Evolutionary conservation across 2,888 invertebrate genomes (phyloP).

Genomic region (Caenorhabditis sp.): DNA sequence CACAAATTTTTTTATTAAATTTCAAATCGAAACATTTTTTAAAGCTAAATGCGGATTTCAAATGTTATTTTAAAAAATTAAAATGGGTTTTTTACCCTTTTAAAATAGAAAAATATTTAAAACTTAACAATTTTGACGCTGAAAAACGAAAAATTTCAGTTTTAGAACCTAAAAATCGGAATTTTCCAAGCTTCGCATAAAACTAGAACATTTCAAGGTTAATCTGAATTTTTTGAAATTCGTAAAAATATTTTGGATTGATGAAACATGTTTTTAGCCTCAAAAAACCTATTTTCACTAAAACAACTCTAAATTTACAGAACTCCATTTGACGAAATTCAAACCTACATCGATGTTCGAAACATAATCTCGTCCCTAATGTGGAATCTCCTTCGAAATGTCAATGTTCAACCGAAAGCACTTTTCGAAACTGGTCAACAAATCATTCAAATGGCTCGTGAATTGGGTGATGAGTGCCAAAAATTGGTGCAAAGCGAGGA

Average conservation of each 20-base stretch:
- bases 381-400: constrained; percentile 46
- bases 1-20: too few species aligned
- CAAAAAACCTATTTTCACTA: not conserved
- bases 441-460: constrained; percentile 75
- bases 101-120: too few species aligned
- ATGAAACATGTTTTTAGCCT: constrained; percentile 2
- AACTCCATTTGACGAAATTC: constrained; percentile 76
- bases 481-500: constrained; percentile 84
- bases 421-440: constrained; percentile 42
- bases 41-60: too few species aligned
- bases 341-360: constrained; percentile 80
- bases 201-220: too few species aligned
- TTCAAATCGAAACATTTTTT: too few species aligned
- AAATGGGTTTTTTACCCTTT: too few species aligned
- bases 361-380: constrained; percentile 69
- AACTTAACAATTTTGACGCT: too few species aligned
- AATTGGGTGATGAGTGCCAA: constrained; percentile 83
- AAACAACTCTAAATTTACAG: constrained; percentile 59
- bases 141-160: too few species aligned
- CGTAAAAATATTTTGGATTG: not conserved
- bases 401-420: constrained; percentile 45
- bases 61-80: too few species aligned
- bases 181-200: too few species aligned
- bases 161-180: too few species aligned
- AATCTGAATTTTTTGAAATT: too few species aligned